Conservation (phyloP, 2,113 vertebrate genomes). For the Neotoma lepida region DNA sequence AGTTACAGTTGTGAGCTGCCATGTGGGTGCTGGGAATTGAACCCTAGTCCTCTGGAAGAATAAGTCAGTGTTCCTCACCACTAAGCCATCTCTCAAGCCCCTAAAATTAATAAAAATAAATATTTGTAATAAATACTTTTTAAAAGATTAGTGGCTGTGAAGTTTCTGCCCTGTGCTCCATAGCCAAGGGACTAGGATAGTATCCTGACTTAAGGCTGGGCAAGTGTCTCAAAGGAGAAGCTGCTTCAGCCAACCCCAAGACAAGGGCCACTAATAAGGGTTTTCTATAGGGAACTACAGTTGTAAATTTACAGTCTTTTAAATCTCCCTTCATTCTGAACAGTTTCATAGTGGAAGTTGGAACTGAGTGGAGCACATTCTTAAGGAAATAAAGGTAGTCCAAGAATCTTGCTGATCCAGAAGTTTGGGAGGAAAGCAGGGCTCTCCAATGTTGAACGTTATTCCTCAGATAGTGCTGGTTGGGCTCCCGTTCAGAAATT, state of each 20-base stretch:
- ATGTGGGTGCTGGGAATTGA: background rate
- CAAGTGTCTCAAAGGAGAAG: background rate
- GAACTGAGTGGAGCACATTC: conserved; percentile 47
- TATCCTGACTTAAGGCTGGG: background rate
- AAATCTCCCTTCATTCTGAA: background rate
- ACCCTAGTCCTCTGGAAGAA: background rate
- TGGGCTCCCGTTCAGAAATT: conserved; percentile 39
- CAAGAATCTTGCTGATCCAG: conserved; percentile 71
- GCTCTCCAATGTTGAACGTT: conserved; percentile 53
- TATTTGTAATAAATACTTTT: background rate
- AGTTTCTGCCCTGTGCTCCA: background rate
- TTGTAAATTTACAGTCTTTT: background rate
- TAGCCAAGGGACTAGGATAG: background rate
- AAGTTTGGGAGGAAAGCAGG: conserved; percentile 55
- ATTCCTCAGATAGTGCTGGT: conserved; percentile 46
- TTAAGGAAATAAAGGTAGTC: conserved; percentile 58
- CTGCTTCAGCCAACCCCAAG: background rate
- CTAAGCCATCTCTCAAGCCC: background rate
- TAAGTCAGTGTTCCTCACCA: background rate
- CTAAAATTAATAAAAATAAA: no score
- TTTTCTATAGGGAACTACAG: background rate
- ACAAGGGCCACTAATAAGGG: background rate
- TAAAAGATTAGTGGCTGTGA: background rate
- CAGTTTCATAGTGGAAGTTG: conserved; percentile 2
- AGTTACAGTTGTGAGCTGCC: background rate